Base-by-base conservation (phyloP, 2,888 invertebrate genomes). In the Erebia epiphron region DNA sequence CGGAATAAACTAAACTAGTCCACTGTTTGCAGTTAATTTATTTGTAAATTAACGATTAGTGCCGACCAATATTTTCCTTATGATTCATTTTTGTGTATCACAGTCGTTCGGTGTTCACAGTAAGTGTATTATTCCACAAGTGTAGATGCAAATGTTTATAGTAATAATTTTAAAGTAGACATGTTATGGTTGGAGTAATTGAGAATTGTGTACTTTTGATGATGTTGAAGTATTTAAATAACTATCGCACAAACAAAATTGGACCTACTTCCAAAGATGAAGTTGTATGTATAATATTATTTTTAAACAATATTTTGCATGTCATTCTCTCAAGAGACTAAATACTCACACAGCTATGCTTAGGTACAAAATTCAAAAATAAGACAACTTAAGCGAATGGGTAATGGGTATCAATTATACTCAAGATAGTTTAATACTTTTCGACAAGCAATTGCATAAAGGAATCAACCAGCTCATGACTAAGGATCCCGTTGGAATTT, bases 11-110 rank as follows among this genome's bases (percentile, higher is more conserved):
- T 80, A 80, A 84, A 81, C 73, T 82, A 83, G 82, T 83, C 76
- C 79, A 82, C 77, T 69, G 76, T 83, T 78, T 80, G 79, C 80
- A 79, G 85, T n/a, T 87, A 86, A 73, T 88, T 89, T 87, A 88
- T 85, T 80, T 79, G 85, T 87, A 86, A 73, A 89, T 88, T 87
- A 87, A 85, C 86, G 84, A 84, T 83, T 81, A 81, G 83, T 87
- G 87, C 86, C 79, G 81, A 83, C 75, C 80, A 83, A 85, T 84
- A 84, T 92, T 91, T 91, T 91, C 91, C 91, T 91, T 76, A 80
- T 90, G 89, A 90, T 79, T 90, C 90, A 90, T 79, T 78, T 70
- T 75, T 71, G 57, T 67, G 70, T 69, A 73, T 68, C 75, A 70
- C 76, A 73, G 80, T 80, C 80, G 74, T 75, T 77, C 75, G 74